Percentiles rank a stretch among this genome's conserved stretches.
phyloP scores from a whole-genome alignment of 2,113 vertebrate genomes.

The Shinisaurus crocodilurus region DNA sequence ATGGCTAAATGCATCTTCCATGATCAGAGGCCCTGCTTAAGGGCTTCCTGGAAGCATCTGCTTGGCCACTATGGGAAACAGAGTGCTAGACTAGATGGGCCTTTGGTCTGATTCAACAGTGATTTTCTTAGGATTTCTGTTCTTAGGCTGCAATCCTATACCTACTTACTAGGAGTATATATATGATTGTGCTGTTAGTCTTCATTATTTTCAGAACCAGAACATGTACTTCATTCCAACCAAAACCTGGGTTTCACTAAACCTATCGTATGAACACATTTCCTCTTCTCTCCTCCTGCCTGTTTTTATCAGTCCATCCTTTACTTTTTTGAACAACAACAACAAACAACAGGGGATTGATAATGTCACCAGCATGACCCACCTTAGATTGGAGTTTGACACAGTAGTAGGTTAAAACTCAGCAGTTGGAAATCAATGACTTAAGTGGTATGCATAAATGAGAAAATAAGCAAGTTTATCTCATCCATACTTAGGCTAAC shows the following conservation, averaged over 20 bases:
- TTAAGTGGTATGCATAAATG: neutral
- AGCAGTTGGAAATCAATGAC: neutral
- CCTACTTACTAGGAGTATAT: neutral
- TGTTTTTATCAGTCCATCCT: neutral
- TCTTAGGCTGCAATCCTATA: neutral
- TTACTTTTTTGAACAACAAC: neutral
- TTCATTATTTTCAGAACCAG: neutral
- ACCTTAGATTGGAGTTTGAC: neutral
- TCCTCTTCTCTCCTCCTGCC: neutral
- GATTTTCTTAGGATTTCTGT: neutral
- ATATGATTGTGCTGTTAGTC: neutral
- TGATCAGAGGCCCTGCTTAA: neutral
- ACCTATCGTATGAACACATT: neutral
- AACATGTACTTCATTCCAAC: neutral
- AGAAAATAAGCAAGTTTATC: neutral
- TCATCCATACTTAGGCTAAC: neutral
- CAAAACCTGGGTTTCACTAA: neutral
- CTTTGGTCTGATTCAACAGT: neutral
- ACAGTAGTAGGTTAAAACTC: neutral
- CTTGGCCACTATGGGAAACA: neutral
- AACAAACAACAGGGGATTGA: neutral
- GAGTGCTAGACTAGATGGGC: neutral
- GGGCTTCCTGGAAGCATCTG: neutral
- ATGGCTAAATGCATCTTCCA: neutral
- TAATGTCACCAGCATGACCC: neutral